These are phyloP conservation scores for Oreohelix idahoensis DNA, from an alignment of 1,140 invertebrate genomes.

Conservation along the genomic window DNA sequence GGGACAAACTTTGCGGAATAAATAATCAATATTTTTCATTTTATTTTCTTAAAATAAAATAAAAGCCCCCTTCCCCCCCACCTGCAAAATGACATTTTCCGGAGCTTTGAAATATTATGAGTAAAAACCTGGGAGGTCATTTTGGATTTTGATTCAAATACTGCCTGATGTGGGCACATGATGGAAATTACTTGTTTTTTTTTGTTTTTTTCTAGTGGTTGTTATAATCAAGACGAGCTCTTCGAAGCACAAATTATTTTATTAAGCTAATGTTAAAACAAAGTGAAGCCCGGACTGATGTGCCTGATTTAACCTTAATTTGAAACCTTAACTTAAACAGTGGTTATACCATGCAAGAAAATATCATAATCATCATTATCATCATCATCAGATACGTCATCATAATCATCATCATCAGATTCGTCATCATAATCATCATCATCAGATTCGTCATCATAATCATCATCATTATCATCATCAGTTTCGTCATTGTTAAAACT, in stretches of 20 bases:
- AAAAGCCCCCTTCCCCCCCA: background rate
- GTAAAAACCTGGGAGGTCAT: background rate
- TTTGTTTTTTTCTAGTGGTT: background rate
- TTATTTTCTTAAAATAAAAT: background rate
- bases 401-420: too few relatives aligned
- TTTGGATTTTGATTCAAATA: background rate
- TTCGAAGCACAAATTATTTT: background rate
- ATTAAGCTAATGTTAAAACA: background rate
- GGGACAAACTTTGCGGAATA: background rate
- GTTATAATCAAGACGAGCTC: background rate
- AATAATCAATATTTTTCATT: slow-evolving; percentile 11
- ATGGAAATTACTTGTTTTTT: too few relatives aligned
- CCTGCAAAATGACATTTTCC: background rate
- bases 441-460: too few relatives aligned
- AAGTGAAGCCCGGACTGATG: too few relatives aligned
- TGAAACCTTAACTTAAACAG: too few relatives aligned
- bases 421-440: too few relatives aligned
- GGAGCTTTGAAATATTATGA: background rate
- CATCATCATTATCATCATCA: too few relatives aligned
- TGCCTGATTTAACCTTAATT: too few relatives aligned
- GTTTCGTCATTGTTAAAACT: too few relatives aligned
- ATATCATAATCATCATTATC: too few relatives aligned
- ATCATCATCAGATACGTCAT: too few relatives aligned
- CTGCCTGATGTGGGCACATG: background rate
- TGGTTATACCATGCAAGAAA: too few relatives aligned